Conservation (phyloP, 2,113 vertebrate genomes). For the Melanerpes aurifrons region DNA sequence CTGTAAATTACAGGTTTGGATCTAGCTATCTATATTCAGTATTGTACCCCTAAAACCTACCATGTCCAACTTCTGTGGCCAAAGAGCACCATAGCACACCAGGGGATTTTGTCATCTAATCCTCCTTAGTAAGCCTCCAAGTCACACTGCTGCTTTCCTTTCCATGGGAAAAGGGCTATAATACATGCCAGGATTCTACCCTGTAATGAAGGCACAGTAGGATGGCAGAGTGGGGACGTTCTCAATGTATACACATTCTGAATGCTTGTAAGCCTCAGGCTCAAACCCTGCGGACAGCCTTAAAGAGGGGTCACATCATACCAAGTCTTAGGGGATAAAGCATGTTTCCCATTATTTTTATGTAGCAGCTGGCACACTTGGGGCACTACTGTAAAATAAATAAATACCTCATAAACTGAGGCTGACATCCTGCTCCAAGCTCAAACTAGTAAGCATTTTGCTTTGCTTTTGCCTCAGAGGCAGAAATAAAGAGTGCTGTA, state of each 20-base stretch:
- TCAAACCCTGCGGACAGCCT: background rate
- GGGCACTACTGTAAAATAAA: slow-evolving; percentile 57
- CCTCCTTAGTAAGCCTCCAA: background rate
- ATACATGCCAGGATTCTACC: slow-evolving; percentile 11
- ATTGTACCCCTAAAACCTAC: background rate
- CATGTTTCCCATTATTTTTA: slow-evolving; percentile 39
- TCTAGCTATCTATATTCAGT: background rate
- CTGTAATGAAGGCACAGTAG: background rate
- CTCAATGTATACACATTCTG: background rate
- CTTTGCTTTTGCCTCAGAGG: slow-evolving; percentile 50
- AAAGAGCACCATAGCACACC: background rate
- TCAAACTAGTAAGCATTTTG: slow-evolving; percentile 31
- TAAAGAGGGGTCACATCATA: slow-evolving; percentile 3
- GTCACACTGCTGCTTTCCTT: background rate
- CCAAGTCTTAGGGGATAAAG: background rate
- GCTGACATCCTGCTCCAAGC: slow-evolving; percentile 48
- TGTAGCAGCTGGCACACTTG: slow-evolving; percentile 33
- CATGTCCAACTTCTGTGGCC: background rate
- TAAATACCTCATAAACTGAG: slow-evolving; percentile 29
- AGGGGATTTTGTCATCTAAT: background rate
- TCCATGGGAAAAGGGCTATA: background rate
- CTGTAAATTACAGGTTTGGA: background rate
- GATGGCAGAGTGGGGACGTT: slow-evolving; percentile 19
- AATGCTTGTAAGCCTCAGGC: background rate
- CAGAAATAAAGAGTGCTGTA: slow-evolving; percentile 64